Evolutionary conservation across 2,797 vertebrate genomes (phyloP).

Genomic region (Catamblyrhynchus diadema): DNA sequence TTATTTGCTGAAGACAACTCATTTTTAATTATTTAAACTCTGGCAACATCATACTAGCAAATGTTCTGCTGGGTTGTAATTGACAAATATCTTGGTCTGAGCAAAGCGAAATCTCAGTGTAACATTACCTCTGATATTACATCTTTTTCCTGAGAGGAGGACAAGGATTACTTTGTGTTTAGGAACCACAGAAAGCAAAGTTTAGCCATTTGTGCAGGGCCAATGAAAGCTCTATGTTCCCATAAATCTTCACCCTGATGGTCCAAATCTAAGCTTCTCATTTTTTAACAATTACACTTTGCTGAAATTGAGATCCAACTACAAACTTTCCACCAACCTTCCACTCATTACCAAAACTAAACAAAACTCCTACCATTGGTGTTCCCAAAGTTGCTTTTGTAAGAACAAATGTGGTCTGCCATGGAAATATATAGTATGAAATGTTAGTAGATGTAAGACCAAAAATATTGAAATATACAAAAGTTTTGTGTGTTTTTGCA

Average conservation of each 20-base stretch:
- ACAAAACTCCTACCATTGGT: not conserved
- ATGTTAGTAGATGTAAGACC: not conserved
- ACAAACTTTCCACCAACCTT: not conserved
- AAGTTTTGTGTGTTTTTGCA: not conserved
- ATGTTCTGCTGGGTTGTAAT: not conserved
- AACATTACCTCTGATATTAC: not conserved
- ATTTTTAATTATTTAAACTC: constrained; percentile 50
- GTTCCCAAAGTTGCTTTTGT: not conserved
- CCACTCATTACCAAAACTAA: not conserved
- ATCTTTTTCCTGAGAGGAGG: not conserved
- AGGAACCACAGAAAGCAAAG: not conserved
- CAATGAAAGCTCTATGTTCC: not conserved
- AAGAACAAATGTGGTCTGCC: not conserved
- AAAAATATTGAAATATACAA: not conserved
- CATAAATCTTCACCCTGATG: not conserved
- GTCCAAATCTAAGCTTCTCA: not conserved
- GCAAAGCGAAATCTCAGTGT: not conserved
- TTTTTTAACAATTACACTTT: not conserved
- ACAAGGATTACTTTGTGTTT: not conserved
- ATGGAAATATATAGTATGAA: not conserved
- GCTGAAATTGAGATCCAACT: not conserved
- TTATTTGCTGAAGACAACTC: not conserved
- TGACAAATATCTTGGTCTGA: not conserved
- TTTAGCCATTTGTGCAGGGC: not conserved
- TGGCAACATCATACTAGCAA: not conserved